Conservation (phyloP, 2,888 invertebrate genomes). For the Drosophila cognata region DNA sequence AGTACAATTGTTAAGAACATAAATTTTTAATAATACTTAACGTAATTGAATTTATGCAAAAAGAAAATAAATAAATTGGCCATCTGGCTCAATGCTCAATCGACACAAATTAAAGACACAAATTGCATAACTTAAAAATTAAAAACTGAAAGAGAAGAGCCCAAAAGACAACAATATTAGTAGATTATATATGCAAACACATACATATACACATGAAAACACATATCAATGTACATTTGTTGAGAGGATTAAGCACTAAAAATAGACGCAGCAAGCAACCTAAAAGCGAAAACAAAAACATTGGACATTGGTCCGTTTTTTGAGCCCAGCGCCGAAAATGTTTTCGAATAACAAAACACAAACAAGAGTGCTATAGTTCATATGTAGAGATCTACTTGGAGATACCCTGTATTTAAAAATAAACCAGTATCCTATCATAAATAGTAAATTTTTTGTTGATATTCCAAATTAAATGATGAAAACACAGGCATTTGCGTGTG, state of each 20-base stretch:
- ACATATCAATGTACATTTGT: background rate
- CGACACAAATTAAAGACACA: constrained; percentile 11
- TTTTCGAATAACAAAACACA: background rate
- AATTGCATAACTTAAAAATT: constrained; percentile 53
- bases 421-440: background rate
- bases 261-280: constrained; percentile 48
- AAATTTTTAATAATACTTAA: no score
- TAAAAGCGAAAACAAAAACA: constrained; percentile 30
- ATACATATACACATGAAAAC: constrained; percentile 26
- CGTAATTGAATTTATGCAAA: background rate
- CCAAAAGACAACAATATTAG: constrained; percentile 31
- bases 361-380: background rate
- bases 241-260: constrained; percentile 58
- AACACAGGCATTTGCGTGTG: background rate
- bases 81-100: background rate
- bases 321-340: background rate
- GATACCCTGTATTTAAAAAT: background rate
- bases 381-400: background rate
- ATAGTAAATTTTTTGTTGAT: background rate
- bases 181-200: background rate
- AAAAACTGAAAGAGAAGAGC: constrained; percentile 1
- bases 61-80: background rate
- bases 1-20: no score
- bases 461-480: background rate
- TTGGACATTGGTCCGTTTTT: background rate